A percentile compares a stretch with the other conserved stretches of the same genome.
phyloP scores from a whole-genome alignment of 2,113 vertebrate genomes.

The Haemorhous mexicanus region DNA sequence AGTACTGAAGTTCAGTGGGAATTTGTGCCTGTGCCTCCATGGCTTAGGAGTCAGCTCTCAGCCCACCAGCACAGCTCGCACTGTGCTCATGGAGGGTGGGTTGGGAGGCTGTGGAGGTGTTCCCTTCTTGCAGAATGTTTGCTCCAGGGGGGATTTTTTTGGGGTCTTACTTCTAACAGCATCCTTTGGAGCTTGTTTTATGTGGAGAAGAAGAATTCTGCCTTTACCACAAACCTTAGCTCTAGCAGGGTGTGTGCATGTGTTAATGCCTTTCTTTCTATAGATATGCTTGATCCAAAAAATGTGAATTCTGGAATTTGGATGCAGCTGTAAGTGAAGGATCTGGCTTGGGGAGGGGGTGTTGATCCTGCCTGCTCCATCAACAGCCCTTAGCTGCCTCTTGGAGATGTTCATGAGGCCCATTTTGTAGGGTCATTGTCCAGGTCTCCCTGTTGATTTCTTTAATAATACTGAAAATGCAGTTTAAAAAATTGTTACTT shows the following conservation, averaged over 20 bases:
- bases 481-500: not conserved
- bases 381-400: not conserved
- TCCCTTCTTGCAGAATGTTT: not conserved
- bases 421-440: not conserved
- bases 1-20: not conserved
- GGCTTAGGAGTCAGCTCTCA: not conserved
- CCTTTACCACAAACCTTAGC: not conserved
- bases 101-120: not conserved
- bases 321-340: not conserved
- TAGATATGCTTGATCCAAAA: not conserved
- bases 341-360: not conserved
- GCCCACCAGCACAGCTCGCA: accelerated
- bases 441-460: not conserved
- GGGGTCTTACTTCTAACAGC: not conserved
- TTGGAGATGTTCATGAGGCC: not conserved
- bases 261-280: not conserved
- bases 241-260: not conserved
- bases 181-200: not conserved
- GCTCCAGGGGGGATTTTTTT: not conserved
- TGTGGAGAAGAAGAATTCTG: not conserved
- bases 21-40: not conserved
- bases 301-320: not conserved
- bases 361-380: not conserved
- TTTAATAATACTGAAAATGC: not conserved
- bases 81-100: not conserved